Conservation (phyloP, 1,140 invertebrate genomes). For the Ectropis grisescens region DNA sequence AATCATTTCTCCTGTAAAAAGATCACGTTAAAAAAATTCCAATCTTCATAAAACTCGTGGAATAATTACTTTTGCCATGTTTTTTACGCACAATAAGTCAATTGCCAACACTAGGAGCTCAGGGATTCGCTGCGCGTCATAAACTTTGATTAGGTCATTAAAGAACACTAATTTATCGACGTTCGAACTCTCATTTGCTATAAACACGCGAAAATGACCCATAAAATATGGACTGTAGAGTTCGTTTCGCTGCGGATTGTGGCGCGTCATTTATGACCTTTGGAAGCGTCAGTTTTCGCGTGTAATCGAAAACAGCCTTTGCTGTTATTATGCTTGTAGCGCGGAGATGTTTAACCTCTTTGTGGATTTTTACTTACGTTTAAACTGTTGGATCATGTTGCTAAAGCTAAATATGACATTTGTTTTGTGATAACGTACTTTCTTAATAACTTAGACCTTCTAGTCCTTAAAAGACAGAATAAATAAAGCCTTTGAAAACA, state of each 20-base stretch:
- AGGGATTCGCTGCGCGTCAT: slow-evolving; percentile 64
- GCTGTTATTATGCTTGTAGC: slow-evolving; percentile 22
- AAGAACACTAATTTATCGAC: slow-evolving; percentile 66
- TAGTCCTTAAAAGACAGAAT: no score
- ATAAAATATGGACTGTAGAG: slow-evolving; percentile 28
- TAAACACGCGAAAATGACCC: slow-evolving; percentile 39
- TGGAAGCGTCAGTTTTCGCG: slow-evolving; percentile 18
- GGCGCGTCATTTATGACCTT: slow-evolving; percentile 26
- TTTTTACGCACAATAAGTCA: slow-evolving; percentile 58
- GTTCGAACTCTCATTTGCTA: slow-evolving; percentile 46
- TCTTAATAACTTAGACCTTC: no score
- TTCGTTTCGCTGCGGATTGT: slow-evolving; percentile 12
- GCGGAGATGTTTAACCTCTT: no score
- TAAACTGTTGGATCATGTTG: no score
- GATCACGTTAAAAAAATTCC: slow-evolving; percentile 58
- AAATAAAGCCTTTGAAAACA: no score
- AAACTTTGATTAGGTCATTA: slow-evolving; percentile 71
- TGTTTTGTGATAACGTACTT: no score
- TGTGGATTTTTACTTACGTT: no score
- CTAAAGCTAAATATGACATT: no score
- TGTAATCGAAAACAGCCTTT: slow-evolving; percentile 56
- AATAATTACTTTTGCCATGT: slow-evolving; percentile 47
- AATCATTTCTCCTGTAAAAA: slow-evolving; percentile 48
- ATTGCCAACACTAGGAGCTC: slow-evolving; percentile 66
- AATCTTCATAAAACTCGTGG: slow-evolving; percentile 65